Evolutionary conservation across 1,140 invertebrate species (phyloP), one percentile per base, ranked within the genome.

Genomic region (Drosophila tsacasi): DNA sequence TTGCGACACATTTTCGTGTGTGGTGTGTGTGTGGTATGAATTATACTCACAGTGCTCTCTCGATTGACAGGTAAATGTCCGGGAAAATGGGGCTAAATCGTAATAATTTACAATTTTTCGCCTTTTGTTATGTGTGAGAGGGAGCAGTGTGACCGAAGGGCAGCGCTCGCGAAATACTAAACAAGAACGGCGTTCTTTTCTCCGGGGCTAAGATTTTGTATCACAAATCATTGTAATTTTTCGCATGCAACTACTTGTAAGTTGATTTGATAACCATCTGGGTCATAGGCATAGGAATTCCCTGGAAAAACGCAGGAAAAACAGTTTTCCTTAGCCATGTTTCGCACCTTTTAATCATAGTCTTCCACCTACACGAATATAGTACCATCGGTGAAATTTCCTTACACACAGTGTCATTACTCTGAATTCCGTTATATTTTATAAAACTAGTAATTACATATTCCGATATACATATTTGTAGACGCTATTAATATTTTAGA

Each of bases 71-170:
- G 52, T 74, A 90, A 85, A 62, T 66, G 61, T 72, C 32, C 52
- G 65, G 66, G 46, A 52, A 64, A 39, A 7, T 7, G 54, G 35
- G 35, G 5, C n/a, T 23, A 57, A 71, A 61, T 39, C 42, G 40
- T 90, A 60, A 30, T 40, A 75, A 66, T 82, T 85, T 67, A 75
- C 63, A 80, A 52, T 42, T 82, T 87, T 76, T 79, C 71, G 60
- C 47, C 79, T 86, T 86, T 87, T 87, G 84, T 87, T 87, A 82
- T 83, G 69, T 82, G 78, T 85, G 68, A 60, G 68, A 60, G 44
- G 80, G 47, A 35, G 72, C 44, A 57, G 54, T 57, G 35, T 40
- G 15, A 39, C 54, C 54, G 9, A 39, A 25, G 35, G 27, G 15
- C 15, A 17, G 21, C 5, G 0, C 0, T 37, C 15, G 21, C 15